These are phyloP conservation scores for Parascotia fuliginaria DNA, from an alignment of 2,888 invertebrate genomes.

Conservation along the genomic window DNA sequence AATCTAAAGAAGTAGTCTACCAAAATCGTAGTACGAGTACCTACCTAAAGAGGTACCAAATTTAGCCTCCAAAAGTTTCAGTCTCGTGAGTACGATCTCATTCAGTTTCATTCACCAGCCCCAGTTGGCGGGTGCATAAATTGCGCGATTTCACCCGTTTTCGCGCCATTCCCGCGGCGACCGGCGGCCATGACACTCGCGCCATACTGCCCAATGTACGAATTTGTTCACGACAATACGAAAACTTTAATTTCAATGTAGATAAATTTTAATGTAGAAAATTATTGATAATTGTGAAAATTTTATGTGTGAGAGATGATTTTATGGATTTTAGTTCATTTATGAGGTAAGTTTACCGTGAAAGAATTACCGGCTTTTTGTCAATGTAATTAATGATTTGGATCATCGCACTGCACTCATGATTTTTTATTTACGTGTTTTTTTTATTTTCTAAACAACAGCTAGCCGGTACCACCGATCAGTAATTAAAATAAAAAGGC, in stretches of 20 bases:
- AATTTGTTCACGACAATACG: slow-evolving; percentile 41
- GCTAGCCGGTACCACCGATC: too few species aligned
- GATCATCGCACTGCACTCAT: too few species aligned
- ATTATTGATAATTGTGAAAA: slow-evolving; percentile 33
- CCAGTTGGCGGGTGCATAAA: slow-evolving; percentile 54
- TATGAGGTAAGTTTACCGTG: slow-evolving; percentile 44
- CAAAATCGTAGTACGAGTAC: too few species aligned
- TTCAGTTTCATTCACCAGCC: slow-evolving; percentile 50
- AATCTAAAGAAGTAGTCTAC: too few species aligned
- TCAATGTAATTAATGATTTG: not conserved
- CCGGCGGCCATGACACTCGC: slow-evolving; percentile 49
- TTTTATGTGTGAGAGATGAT: slow-evolving; percentile 39
- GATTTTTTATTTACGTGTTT: not conserved
- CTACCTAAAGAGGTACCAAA: too few species aligned
- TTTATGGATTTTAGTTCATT: slow-evolving; percentile 38
- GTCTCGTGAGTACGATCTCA: slow-evolving; percentile 29
- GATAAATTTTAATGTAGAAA: slow-evolving; percentile 14
- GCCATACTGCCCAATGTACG: slow-evolving; percentile 32
- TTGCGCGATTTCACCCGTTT: slow-evolving; percentile 51
- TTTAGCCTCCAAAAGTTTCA: not conserved
- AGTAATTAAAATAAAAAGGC: too few species aligned
- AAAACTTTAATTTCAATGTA: slow-evolving; percentile 32
- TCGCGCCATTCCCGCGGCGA: slow-evolving; percentile 66
- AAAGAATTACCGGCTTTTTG: not conserved
- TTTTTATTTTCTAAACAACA: too few species aligned